A percentile compares a stretch with the other conserved stretches of the same genome.
phyloP scores from a whole-genome alignment of 1,140 invertebrate species.

The Megathymus violae region DNA sequence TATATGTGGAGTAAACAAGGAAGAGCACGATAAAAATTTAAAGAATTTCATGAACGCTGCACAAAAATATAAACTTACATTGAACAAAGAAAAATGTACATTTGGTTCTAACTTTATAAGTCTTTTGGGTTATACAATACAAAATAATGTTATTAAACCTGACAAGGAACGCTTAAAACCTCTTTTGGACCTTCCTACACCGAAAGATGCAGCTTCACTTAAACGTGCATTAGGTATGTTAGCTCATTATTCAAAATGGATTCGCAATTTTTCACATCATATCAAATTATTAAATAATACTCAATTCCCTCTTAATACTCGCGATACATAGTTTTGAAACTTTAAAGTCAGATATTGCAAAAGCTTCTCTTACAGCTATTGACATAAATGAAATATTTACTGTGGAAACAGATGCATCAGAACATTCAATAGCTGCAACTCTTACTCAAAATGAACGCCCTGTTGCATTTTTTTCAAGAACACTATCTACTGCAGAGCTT shows the following conservation, averaged over 20 bases:
- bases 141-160: not conserved
- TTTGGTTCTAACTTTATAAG: not conserved
- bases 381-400: conserved; percentile 55
- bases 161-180: not conserved
- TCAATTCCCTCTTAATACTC: conserved; percentile 3
- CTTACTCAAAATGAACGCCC: conserved; percentile 58
- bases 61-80: conserved; percentile 2
- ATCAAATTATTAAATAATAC: not conserved
- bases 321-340: conserved; percentile 13
- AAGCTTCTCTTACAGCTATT: no score
- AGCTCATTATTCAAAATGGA: conserved; percentile 10
- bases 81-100: not conserved
- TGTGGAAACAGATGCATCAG: conserved; percentile 73
- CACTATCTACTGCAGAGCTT: conserved; percentile 27
- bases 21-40: conserved; percentile 15
- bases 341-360: no score
- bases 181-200: not conserved
- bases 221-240: not conserved
- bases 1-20: conserved; percentile 31
- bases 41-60: conserved; percentile 1
- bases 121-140: conserved; percentile 1
- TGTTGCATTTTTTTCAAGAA: conserved; percentile 41
- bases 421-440: conserved; percentile 67
- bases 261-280: not conserved
- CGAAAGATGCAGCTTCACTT: not conserved